Evolutionary conservation across 37 sponge, comb jelly and placozoan genomes (phyloP), one percentile per base, ranked within the genome.

Genomic region (Sycon ciliatum): DNA sequence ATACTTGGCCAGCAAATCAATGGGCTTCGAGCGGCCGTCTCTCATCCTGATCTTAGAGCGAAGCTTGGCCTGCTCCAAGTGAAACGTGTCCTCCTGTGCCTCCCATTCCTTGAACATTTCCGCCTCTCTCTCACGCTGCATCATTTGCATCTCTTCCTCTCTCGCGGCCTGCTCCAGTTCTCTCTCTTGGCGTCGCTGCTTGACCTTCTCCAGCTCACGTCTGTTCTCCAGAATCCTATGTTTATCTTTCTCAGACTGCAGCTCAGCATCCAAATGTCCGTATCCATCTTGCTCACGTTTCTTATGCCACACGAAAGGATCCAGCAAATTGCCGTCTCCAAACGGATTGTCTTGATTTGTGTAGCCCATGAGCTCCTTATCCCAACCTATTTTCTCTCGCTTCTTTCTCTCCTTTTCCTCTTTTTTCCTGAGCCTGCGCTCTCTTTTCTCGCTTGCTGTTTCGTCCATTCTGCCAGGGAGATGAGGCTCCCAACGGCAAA

Each of bases 91-190:
- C 70, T 98, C 99, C 62, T 98, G 90, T 29, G 84, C 62, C 46
- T 86, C 87, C 99, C 99, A 98, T 49, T 89, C 86, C 53, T 86
- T 89, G 76, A 98, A 98, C 77, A 76, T 76, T 35, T 89, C 99
- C 22, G 88, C 80, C 38, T 98, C 99, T 68, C 87, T 98, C 86
- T 87, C 73, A 34, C 91, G 74, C 69, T 91, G 92, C 26, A 87
- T 67, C 46, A 83, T 38, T 13, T 61, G 67, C 86, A 84, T 75
- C 52, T 98, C 94, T 71, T 87, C 80, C 32, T 93, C 88, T 36
- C 88, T 78, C 1, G 88, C 88, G 32, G 83, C 86, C 55, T 75
- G 90, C 70, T 98, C 94, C 57, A 74, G 75, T 75, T 92, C 94
- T 74, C 96, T 73, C 60, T 95, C 91, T 82, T 88, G 36, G 1